A percentile compares a stretch with the other conserved stretches of the same genome.
phyloP scores from a whole-genome alignment of 2,888 invertebrate species.

The Tenodera sinensis region DNA sequence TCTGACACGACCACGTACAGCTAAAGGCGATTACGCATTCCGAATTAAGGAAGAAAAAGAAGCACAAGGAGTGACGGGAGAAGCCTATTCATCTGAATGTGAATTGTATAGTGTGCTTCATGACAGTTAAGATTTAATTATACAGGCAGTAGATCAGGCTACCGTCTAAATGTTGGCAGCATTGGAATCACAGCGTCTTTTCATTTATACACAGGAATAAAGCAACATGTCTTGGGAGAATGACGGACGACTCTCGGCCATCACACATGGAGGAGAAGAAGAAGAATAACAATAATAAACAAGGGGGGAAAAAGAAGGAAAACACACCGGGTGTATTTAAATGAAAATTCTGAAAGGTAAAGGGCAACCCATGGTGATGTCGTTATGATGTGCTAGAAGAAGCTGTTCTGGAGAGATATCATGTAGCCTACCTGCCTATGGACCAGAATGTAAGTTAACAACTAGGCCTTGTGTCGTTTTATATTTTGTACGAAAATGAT shows the following conservation, averaged over 20 bases:
- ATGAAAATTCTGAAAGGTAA: background rate
- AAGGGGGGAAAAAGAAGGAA: background rate
- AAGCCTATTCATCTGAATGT: background rate
- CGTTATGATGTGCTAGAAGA: background rate
- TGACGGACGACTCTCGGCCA: background rate
- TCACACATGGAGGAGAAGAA: background rate
- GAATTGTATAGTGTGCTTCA: slow-evolving; percentile 19
- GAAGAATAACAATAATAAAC: background rate
- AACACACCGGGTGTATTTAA: background rate
- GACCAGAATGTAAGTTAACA: too few species aligned
- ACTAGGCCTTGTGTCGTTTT: too few species aligned
- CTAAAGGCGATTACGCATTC: background rate
- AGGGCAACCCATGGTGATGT: background rate
- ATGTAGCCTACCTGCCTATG: background rate
- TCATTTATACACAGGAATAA: background rate
- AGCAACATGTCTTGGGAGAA: background rate
- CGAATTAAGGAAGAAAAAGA: background rate
- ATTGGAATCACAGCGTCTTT: too few species aligned
- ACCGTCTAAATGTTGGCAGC: background rate
- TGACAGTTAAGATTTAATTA: slow-evolving; percentile 48
- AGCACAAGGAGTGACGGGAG: background rate
- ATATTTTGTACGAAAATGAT: too few species aligned
- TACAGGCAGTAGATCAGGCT: slow-evolving; percentile 28
- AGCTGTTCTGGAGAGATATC: background rate
- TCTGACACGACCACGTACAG: background rate